Evolutionary conservation across 2,113 vertebrate genomes (phyloP).

Genomic region (Callocephalon fimbriatum): DNA sequence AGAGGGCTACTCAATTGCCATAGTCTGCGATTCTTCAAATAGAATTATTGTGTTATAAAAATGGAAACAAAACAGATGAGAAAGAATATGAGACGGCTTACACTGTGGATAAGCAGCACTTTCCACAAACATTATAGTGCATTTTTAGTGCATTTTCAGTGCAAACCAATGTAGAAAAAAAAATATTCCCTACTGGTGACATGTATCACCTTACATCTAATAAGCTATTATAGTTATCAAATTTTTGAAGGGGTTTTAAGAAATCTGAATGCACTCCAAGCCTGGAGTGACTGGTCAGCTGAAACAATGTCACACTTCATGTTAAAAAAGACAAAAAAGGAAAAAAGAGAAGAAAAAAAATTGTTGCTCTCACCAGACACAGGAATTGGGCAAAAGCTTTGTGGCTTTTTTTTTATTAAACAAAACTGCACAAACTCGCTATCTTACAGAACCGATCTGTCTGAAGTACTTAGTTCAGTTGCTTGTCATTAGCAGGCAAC

Average conservation of each 20-base stretch:
- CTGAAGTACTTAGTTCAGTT: background rate
- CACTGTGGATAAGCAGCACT: background rate
- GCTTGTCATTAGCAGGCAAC: background rate
- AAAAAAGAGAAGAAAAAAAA: background rate
- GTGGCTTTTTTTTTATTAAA: background rate
- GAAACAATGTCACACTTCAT: background rate
- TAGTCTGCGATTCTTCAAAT: fast-evolving
- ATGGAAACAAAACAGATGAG: background rate
- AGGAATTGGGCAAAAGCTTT: background rate
- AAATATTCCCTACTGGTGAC: background rate
- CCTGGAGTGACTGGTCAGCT: background rate
- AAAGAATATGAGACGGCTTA: background rate
- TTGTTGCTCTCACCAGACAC: background rate
- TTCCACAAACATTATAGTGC: background rate
- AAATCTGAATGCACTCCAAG: background rate
- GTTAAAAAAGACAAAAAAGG: background rate
- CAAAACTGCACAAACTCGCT: background rate
- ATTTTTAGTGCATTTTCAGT: background rate
- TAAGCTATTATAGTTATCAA: background rate
- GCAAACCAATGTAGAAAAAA: background rate
- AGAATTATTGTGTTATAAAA: background rate
- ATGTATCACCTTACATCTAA: background rate
- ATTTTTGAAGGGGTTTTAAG: background rate
- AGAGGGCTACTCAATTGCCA: background rate
- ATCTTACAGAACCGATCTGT: background rate